A percentile compares a stretch with the other conserved stretches of the same genome.
These are phyloP conservation scores for Malthinus seriepunctatus DNA, from an alignment of 2,888 invertebrate genomes.

Conservation along the genomic window DNA sequence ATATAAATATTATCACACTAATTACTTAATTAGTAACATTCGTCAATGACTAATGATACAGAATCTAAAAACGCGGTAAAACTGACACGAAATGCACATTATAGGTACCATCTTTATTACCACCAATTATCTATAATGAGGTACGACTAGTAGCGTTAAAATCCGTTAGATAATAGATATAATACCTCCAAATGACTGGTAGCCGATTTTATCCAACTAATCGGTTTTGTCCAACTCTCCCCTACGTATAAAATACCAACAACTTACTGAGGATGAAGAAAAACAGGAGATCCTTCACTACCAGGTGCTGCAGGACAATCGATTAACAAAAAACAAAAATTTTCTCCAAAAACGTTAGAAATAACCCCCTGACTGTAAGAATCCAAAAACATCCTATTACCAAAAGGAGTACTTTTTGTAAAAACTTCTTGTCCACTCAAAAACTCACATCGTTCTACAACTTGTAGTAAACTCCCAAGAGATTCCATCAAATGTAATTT, in stretches of 20 bases:
- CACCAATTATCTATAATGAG: no score
- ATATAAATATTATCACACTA: no score
- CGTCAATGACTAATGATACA: no score
- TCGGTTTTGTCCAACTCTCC: no score
- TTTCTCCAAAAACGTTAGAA: constrained; percentile 60
- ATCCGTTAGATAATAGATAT: no score
- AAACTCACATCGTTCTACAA: not conserved
- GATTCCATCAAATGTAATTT: not conserved
- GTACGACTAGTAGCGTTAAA: no score
- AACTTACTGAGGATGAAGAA: constrained; percentile 38
- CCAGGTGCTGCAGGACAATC: constrained; percentile 64
- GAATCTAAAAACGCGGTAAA: no score
- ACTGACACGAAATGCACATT: no score
- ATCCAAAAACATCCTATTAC: constrained; percentile 60
- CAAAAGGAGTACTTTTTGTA: constrained; percentile 51
- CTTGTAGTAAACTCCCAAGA: constrained; percentile 1
- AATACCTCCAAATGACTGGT: no score
- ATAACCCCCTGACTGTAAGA: constrained; percentile 62
- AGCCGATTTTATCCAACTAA: no score
- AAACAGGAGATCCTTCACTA: constrained; percentile 65
- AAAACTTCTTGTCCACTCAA: constrained; percentile 32
- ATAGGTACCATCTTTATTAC: no score
- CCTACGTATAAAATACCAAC: not conserved
- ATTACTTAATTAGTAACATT: no score
- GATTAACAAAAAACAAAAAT: constrained; percentile 59